Evolutionary conservation across 2,113 vertebrate genomes (phyloP), one percentile per base, ranked within the genome.

Genomic region (Chloebia gouldiae): DNA sequence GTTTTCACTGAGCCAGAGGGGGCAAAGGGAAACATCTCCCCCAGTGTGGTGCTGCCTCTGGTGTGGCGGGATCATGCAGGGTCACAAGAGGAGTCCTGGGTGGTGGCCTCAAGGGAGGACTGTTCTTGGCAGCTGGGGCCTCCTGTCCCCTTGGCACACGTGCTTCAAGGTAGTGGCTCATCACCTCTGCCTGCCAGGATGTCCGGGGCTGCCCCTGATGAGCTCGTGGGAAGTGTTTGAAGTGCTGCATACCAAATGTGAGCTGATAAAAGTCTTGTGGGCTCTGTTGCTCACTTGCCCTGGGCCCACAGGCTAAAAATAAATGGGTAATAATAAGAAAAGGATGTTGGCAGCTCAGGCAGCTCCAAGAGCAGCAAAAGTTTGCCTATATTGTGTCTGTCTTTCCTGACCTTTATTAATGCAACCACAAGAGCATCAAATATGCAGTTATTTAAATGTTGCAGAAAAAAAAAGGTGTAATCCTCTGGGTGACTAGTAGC

Each of bases 21-120:
- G 31, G 27, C 6, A 30, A 44, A 68, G 35, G 10, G 47, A 35
- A 76, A 12, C 13, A 40, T 24, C 19, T 71, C 4, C 23, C 33
- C 23, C 0, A 1, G 13, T 40, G n/a, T 19, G 21, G 53, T 6
- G 19, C 50, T 49, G 45, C 28, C 37, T 69, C 10, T 2, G 14
- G 22, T 1, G 3, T 0, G 3, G 18, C 0, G 0, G 65, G 53
- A 90, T 39, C 5, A 0, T 24, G 14, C 0, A 1, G 72, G 42
- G n/a, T 51, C 30, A 16, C 1, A 5, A 20, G 61, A 35, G 21
- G 25, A 7, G 5, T 64, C 66, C 44, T 0, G 4, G 21, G 16
- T 1, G 2, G 59, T 56, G 73, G 42, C n/a, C 33, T 28, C 19
- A 49, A 22, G 73, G 35, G 51, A 80, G 44, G 37, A 45, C 20